These are phyloP conservation scores for Falco berigora DNA, from an alignment of 2,797 vertebrate species.

Conservation along the genomic window DNA sequence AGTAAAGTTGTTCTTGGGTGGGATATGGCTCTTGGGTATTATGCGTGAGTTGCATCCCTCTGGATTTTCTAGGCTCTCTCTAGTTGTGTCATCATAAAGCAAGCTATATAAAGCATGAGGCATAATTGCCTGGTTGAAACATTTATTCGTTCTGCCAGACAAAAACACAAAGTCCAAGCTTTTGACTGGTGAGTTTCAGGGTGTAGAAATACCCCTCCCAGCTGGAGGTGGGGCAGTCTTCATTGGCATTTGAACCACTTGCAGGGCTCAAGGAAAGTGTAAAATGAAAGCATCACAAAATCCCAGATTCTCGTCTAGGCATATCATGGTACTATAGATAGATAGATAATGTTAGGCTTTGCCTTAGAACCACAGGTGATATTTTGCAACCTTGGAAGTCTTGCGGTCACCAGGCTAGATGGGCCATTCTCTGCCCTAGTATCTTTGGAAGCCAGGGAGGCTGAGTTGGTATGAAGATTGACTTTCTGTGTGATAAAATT, in stretches of 20 bases:
- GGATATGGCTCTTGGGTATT: neutral
- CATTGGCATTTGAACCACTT: neutral
- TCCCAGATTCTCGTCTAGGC: neutral
- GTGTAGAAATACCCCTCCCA: neutral
- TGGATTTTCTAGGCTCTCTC: neutral
- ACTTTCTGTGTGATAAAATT: neutral
- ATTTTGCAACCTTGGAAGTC: neutral
- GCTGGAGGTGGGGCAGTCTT: neutral
- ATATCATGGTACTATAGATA: neutral
- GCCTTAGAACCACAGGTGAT: neutral
- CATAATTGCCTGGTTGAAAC: neutral
- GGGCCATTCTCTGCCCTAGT: neutral
- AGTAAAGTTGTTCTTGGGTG: neutral
- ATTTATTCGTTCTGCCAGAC: neutral
- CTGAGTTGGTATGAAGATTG: neutral
- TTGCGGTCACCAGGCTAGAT: neutral
- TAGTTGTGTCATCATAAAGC: neutral
- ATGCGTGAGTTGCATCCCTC: neutral
- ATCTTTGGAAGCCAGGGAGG: neutral
- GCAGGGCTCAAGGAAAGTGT: neutral
- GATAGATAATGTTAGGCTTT: neutral
- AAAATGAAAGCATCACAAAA: neutral
- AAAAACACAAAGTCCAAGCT: neutral
- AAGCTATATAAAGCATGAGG: neutral
- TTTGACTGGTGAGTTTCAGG: neutral